phyloP scores from a whole-genome alignment of 2,113 vertebrate genomes.

The Aspiorhynchus laticeps region DNA sequence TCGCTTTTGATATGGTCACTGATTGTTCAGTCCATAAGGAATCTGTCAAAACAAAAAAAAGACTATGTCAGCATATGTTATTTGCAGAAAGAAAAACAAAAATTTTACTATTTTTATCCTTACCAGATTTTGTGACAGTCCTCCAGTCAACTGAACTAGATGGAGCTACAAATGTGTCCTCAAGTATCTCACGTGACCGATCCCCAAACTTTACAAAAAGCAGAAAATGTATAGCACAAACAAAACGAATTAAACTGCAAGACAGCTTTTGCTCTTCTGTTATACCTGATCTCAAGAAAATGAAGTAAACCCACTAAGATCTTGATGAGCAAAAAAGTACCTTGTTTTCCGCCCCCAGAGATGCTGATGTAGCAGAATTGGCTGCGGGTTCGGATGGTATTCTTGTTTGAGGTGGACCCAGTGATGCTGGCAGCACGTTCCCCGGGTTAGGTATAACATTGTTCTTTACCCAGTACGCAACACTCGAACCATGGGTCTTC shows the following conservation, averaged over 20 bases:
- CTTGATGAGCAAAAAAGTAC: constrained; percentile 44
- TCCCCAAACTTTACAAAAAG: constrained; percentile 72
- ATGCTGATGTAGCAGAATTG: constrained; percentile 54
- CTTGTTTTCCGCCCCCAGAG: constrained; percentile 57
- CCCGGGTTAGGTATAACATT: constrained; percentile 69
- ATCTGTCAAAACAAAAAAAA: constrained; percentile 52
- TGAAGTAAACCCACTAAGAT: neutral
- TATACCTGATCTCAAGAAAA: neutral
- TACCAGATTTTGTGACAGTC: constrained; percentile 78
- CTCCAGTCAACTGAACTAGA: constrained; percentile 76
- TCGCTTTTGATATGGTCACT: constrained; percentile 67
- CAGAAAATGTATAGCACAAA: neutral
- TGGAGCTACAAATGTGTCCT: constrained; percentile 76
- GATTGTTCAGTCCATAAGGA: constrained; percentile 65
- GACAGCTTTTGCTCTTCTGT: neutral
- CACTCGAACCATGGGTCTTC: constrained; percentile 70
- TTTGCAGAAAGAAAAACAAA: neutral
- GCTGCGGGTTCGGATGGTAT: constrained; percentile 52
- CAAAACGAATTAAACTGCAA: neutral
- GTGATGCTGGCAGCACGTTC: constrained; percentile 67
- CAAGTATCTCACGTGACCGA: constrained; percentile 63
- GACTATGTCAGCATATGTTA: neutral
- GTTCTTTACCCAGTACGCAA: constrained; percentile 74
- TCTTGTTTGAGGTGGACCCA: constrained; percentile 54
- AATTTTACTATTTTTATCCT: constrained; percentile 5